Conservation (phyloP, 1,140 invertebrate genomes). For the Galendromus occidentalis region DNA sequence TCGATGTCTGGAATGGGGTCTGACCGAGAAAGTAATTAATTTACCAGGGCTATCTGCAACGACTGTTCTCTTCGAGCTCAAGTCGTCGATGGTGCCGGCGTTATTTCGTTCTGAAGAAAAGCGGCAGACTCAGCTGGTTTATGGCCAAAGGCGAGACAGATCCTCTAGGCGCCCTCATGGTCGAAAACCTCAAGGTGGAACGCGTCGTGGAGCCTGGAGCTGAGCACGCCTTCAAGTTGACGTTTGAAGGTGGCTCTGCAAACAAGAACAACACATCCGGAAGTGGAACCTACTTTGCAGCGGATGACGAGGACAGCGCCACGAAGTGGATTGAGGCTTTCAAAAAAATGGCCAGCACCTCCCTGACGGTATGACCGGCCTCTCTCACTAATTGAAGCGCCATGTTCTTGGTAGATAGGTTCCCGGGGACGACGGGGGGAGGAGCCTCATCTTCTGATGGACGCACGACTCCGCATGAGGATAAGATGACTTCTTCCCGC, state of each 20-base stretch:
- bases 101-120: slow-evolving; percentile 71
- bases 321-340: slow-evolving; percentile 40
- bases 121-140: slow-evolving; percentile 87
- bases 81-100: slow-evolving; percentile 48
- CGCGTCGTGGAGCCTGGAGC: slow-evolving; percentile 37
- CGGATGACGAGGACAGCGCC: slow-evolving; percentile 49
- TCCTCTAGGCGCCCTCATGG: slow-evolving; percentile 66
- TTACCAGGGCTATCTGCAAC: slow-evolving; percentile 24
- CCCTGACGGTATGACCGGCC: background rate
- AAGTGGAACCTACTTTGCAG: slow-evolving; percentile 41
- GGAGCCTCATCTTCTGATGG: slow-evolving; percentile 9
- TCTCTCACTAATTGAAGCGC: too few species aligned
- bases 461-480: background rate
- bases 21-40: slow-evolving; percentile 14
- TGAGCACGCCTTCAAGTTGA: slow-evolving; percentile 41
- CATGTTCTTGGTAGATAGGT: too few species aligned
- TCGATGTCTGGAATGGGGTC: background rate
- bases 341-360: slow-evolving; percentile 8
- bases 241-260: slow-evolving; percentile 47
- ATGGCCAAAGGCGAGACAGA: slow-evolving; percentile 36
- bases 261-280: slow-evolving; percentile 28
- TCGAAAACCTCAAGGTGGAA: slow-evolving; percentile 55
- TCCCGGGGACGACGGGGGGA: background rate
- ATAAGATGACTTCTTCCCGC: slow-evolving; percentile 12
- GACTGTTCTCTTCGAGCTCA: slow-evolving; percentile 12